Conservation (phyloP, 2,888 invertebrate genomes). For the Homarus gammarus region DNA sequence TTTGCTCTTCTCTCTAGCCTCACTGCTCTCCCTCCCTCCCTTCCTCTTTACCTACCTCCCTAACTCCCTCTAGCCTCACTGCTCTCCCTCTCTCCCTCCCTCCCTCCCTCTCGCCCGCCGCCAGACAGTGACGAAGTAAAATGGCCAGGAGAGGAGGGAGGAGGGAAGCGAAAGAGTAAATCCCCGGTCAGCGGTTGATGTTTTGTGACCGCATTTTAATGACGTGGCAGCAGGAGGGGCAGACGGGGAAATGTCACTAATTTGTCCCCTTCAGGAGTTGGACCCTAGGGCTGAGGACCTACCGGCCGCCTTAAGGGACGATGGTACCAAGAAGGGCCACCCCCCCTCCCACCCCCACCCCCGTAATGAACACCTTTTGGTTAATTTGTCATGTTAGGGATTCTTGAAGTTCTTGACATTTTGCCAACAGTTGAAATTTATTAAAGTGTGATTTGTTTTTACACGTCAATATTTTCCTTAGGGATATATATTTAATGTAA, state of each 20-base stretch:
- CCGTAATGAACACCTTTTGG: background rate
- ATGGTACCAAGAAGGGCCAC: too few relatives aligned
- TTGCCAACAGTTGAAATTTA: too few relatives aligned
- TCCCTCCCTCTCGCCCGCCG: slow-evolving; percentile 15
- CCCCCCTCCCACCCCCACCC: background rate
- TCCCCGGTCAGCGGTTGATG: slow-evolving; percentile 56
- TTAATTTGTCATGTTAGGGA: too few relatives aligned
- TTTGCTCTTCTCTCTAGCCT: background rate
- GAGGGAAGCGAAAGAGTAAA: slow-evolving; percentile 27
- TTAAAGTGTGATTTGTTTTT: too few relatives aligned
- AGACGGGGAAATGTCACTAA: slow-evolving; percentile 60
- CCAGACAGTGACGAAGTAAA: slow-evolving; percentile 60
- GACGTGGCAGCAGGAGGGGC: slow-evolving; percentile 60
- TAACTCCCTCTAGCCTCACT: background rate
- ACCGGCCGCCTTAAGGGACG: background rate
- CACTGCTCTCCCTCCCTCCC: background rate
- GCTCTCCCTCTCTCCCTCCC: background rate
- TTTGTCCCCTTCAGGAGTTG: slow-evolving; percentile 59
- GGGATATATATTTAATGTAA: too few relatives aligned
- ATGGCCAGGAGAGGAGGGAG: slow-evolving; percentile 27
- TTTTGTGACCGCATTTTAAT: slow-evolving; percentile 69
- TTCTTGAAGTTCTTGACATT: too few relatives aligned
- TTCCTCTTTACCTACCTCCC: slow-evolving; percentile 3
- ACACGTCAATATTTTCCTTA: too few relatives aligned
- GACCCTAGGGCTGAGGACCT: slow-evolving; percentile 10